phyloP scores from a whole-genome alignment of 2,797 vertebrate species.

The Anguilla obscura region DNA sequence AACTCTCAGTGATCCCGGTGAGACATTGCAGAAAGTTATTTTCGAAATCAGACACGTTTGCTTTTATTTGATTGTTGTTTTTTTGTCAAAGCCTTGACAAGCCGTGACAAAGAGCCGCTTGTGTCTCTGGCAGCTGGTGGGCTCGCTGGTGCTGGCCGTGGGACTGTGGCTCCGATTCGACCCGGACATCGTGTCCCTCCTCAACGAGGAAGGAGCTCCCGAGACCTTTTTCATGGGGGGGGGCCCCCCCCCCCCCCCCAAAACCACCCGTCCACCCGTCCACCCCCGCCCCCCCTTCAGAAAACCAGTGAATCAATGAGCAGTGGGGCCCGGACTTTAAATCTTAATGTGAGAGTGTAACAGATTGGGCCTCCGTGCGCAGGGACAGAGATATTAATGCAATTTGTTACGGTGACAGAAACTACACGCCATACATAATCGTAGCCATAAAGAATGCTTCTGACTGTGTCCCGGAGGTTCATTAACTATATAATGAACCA shows the following conservation, averaged over 20 bases:
- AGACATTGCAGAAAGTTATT: neutral
- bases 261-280: neutral
- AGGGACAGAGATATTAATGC: neutral
- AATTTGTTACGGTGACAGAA: neutral
- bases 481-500: neutral
- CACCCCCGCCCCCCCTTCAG: too few species aligned
- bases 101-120: neutral
- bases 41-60: neutral
- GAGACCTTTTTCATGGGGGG: conserved; percentile 89
- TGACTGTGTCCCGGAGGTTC: neutral
- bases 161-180: conserved; percentile 93
- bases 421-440: neutral
- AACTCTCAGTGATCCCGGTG: neutral
- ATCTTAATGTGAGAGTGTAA: neutral
- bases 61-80: neutral
- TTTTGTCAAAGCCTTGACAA: neutral
- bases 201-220: conserved; percentile 73
- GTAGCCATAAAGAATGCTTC: neutral
- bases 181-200: conserved; percentile 65
- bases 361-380: too few species aligned
- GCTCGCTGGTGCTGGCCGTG: conserved; percentile 84
- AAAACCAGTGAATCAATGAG: neutral
- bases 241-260: conserved; percentile 50
- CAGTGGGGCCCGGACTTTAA: neutral
- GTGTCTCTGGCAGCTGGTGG: conserved; percentile 77